These are phyloP conservation scores for Netelia inedita DNA, from an alignment of 2,888 invertebrate genomes.

Conservation along the genomic window DNA sequence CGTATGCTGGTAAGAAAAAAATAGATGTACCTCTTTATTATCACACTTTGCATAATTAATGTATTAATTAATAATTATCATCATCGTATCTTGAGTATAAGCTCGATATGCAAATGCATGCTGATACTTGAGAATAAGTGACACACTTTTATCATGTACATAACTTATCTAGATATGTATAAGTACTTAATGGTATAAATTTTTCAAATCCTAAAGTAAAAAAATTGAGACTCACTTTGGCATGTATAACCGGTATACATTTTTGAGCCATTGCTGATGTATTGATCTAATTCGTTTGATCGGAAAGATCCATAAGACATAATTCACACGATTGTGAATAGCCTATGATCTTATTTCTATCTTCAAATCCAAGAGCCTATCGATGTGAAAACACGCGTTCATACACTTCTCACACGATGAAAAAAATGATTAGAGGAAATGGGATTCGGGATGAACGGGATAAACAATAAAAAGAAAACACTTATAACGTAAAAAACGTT, in stretches of 20 bases:
- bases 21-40: conserved; percentile 49
- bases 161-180: conserved; percentile 7
- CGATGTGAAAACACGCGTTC: background rate
- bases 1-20: conserved; percentile 1
- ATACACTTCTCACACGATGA: background rate
- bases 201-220: background rate
- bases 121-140: conserved; percentile 9
- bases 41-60: conserved; percentile 34
- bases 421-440: background rate
- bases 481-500: conserved; percentile 52
- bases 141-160: background rate
- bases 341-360: conserved; percentile 70
- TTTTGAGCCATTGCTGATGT: conserved; percentile 68
- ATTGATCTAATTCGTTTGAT: conserved; percentile 34
- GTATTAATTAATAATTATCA: conserved; percentile 7
- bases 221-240: conserved; percentile 62
- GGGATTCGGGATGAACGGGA: background rate
- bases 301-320: conserved; percentile 67
- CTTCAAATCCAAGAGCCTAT: background rate
- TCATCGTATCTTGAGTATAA: conserved; percentile 26
- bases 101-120: conserved; percentile 42
- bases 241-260: conserved; percentile 76
- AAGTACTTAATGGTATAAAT: background rate
- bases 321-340: conserved; percentile 75
- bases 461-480: conserved; percentile 24